Evolutionary conservation across 2,797 vertebrate genomes (phyloP), one percentile per base, ranked within the genome.

Genomic region (Danio jaintianensis): DNA sequence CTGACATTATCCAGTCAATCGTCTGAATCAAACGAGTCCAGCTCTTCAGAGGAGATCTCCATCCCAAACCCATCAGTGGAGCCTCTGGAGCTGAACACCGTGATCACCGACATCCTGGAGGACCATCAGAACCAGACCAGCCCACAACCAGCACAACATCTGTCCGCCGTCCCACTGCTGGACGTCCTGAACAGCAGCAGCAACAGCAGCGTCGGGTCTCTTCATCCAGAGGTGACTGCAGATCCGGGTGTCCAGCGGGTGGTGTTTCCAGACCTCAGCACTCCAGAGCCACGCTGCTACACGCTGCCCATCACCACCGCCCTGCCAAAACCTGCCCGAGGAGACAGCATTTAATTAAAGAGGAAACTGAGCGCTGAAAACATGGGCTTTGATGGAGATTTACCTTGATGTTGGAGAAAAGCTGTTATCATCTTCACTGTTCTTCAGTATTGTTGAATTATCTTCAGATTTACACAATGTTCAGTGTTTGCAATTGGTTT

Each of bases 21-120:
- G 4, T 38, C 58, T 38, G 75, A 84, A 43, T 83, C 82, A 5
- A 79, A 36, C 0, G 81, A 83, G 56, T n/a, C 68, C 0, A 58
- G 69, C 9, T 85, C 84, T 47, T 85, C 81, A 0, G 79, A 83
- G 71, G 85, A 86, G 63, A 29, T 7, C 40, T 8, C 6, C 6
- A 1, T 2, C 12, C 40, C 0, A 3, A 42, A 3, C 43, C 42
- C 22, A 0, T 18, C 77, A 1, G 7, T 4, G 6, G 16, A 5
- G 36, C 61, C 68, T 4, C 4, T 45, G 13, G 8, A 0, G n/a
- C 71, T 20, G 48, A 58, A 61, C 22, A 58, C 48, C 70, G 2
- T 20, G 45, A 10, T 12, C 12, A 53, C 43, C 10, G 45, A 20
- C 9, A 50, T 1, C 20, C 3, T 4, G 15, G 18, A 22, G 38